Conservation (phyloP, 2,113 vertebrate genomes). For the Cygnus buccinator region DNA sequence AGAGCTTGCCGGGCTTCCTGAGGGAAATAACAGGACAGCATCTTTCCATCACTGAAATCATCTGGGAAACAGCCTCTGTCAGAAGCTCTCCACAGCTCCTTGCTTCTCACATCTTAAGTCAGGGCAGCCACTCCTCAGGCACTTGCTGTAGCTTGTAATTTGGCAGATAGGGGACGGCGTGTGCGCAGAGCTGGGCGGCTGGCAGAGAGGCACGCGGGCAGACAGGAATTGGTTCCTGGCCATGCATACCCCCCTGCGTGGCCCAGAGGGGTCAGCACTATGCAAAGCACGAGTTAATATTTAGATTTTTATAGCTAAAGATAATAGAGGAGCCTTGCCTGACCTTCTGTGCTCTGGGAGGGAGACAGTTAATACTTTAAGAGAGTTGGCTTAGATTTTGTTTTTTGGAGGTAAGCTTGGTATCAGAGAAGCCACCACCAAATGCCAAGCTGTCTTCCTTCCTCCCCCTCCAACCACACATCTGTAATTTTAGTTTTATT, state of each 20-base stretch:
- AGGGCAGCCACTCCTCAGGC: not conserved
- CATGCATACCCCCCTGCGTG: not conserved
- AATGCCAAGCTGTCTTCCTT: not conserved
- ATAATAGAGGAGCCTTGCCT: not conserved
- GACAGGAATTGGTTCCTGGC: accelerated
- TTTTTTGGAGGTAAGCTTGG: not conserved
- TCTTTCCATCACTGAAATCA: constrained; percentile 31
- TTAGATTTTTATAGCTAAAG: not conserved
- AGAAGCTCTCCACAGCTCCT: not conserved
- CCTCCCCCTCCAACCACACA: not conserved
- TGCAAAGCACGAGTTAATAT: not conserved
- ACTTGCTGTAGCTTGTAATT: not conserved
- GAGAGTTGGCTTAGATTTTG: not conserved
- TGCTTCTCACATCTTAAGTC: not conserved
- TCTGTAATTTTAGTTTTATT: constrained; percentile 32
- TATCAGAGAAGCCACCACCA: not conserved
- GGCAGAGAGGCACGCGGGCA: not conserved
- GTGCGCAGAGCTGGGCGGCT: accelerated
- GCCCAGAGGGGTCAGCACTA: not conserved
- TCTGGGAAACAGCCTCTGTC: not conserved
- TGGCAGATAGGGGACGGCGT: accelerated
- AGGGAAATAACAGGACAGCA: not conserved
- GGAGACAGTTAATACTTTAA: not conserved
- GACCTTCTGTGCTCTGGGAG: not conserved
- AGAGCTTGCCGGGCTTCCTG: not conserved